Evolutionary conservation across 2,888 invertebrate species (phyloP), one percentile per base, ranked within the genome.

Genomic region (Drosophila anomalata): DNA sequence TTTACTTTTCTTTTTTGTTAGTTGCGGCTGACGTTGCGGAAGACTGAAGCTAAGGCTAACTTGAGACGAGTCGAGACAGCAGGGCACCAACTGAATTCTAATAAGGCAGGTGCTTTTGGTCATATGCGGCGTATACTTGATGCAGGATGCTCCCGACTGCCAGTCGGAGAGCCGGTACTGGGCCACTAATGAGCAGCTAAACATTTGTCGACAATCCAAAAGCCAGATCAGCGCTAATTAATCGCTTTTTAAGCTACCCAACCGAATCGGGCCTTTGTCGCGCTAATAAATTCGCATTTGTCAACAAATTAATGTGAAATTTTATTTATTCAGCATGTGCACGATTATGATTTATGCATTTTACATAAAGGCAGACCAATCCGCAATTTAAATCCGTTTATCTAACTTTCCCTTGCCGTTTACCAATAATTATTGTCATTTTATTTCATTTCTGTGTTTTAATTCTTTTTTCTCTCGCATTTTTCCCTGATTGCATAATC

Each of bases 231-330:
- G 62, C 72, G 63, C 82, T 83, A 82, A 82, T 82, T 86, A 86
- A 82, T 85, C 75, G 86, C 63, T 70, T 63, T 78, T 78, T 80
- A 80, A 83, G 77, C 77, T 60, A 68, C 68, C 56, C 31, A 57
- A 53, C 63, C 50, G 53, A 39, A 69, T 69, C 69, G 52, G 36
- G 60, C 52, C 53, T 66, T 76, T 66, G 67, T 66, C 57, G 51
- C 62, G 70, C 71, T 77, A 74, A 81, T 84, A 78, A 78, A 78
- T 74, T 78, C 73, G 62, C 74, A 73, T 79, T 82, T 84, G 85
- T 84, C 85, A 84, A 75, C 85, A 84, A 87, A 84, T 82, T 87
- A 82, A 84, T 84, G 70, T 72, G 44, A 52, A 58, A 78, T 77
- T 71, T 77, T 73, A 77, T 78, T 81, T 79, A 81, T 78, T 82